Conservation (phyloP, 2,888 invertebrate genomes). For the Mythimna vitellina region DNA sequence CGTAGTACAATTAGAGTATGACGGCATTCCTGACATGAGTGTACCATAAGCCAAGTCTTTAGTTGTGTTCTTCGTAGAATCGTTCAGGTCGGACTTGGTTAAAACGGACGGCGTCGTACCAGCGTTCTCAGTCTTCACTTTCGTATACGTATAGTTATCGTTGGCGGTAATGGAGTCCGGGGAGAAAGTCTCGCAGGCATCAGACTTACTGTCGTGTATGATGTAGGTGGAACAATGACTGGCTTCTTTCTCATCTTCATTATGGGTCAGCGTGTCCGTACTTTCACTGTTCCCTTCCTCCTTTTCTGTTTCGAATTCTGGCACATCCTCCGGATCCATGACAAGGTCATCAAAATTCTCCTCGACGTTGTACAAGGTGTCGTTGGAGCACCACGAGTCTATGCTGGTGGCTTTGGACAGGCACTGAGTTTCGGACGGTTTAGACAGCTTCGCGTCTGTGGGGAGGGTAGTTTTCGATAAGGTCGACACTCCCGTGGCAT, state of each 20-base stretch:
- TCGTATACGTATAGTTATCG: constrained; percentile 85
- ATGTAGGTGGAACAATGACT: constrained; percentile 86
- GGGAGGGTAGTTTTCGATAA: constrained; percentile 87
- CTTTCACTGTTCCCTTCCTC: constrained; percentile 82
- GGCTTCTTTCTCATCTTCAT: constrained; percentile 82
- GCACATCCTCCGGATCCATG: constrained; percentile 82
- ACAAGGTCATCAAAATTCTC: constrained; percentile 89
- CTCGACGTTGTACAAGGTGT: constrained; percentile 92
- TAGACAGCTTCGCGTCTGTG: constrained; percentile 87
- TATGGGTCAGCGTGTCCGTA: constrained; percentile 83
- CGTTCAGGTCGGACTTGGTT: constrained; percentile 80
- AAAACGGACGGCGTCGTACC: constrained; percentile 74
- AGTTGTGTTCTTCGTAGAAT: constrained; percentile 82
- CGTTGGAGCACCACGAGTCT: constrained; percentile 92
- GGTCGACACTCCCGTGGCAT: constrained; percentile 84
- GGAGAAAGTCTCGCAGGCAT: constrained; percentile 82
- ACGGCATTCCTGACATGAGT: constrained; percentile 81
- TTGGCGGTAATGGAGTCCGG: constrained; percentile 86
- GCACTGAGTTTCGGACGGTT: constrained; percentile 85
- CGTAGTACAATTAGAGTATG: constrained; percentile 84
- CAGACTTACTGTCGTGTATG: constrained; percentile 84
- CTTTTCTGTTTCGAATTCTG: constrained; percentile 72
- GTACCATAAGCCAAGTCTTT: constrained; percentile 86
- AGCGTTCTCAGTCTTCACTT: constrained; percentile 78
- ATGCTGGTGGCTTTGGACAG: constrained; percentile 91